Conservation (phyloP, 2,113 vertebrate genomes). For the Trichomycterus rosablanca region DNA sequence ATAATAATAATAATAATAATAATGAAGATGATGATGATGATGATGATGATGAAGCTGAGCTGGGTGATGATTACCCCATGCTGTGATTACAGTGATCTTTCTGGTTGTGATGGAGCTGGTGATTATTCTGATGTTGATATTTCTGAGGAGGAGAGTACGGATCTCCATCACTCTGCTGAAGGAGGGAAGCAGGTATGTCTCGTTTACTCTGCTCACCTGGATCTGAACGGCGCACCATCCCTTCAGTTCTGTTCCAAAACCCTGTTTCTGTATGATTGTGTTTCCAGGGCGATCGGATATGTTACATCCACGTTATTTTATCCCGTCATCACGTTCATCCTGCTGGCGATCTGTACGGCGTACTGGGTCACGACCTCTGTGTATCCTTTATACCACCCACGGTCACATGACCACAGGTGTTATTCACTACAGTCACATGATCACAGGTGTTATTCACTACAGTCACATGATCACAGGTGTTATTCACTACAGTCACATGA, state of each 20-base stretch:
- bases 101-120: conserved; percentile 75
- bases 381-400: conserved; percentile 83
- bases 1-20: no score
- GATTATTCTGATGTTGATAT: conserved; percentile 82
- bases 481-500: no score
- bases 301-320: conserved; percentile 87
- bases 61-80: no score
- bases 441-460: neutral
- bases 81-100: conserved; percentile 89
- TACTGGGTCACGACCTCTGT: conserved; percentile 88
- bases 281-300: conserved; percentile 80
- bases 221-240: no score
- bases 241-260: no score
- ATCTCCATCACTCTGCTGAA: conserved; percentile 84
- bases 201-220: no score
- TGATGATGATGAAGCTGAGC: no score
- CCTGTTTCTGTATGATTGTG: conserved; percentile 13
- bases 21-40: no score
- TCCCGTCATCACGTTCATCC: conserved; percentile 85
- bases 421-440: neutral
- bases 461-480: no score
- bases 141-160: conserved; percentile 79
- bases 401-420: no score
- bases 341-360: conserved; percentile 85
- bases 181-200: conserved; percentile 94